These are phyloP conservation scores for Drosophila prosaltans DNA, from an alignment of 1,140 invertebrate species.

Conservation along the genomic window DNA sequence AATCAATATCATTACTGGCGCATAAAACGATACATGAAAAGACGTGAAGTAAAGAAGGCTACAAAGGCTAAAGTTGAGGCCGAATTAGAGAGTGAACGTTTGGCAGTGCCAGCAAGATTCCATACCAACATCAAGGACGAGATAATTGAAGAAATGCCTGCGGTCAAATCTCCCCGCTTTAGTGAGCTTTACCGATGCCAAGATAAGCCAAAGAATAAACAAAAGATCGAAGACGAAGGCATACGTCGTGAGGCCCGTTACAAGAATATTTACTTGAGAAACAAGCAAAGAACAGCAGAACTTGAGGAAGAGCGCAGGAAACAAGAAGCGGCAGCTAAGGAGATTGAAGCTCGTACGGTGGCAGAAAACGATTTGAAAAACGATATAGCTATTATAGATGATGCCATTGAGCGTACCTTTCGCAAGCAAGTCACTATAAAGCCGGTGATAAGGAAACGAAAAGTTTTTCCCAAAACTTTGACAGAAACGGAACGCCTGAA, in stretches of 20 bases:
- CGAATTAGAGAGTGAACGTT: slow-evolving; percentile 53
- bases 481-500: slow-evolving; percentile 70
- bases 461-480: slow-evolving; percentile 70
- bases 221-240: slow-evolving; percentile 54
- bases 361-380: slow-evolving; percentile 58
- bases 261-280: slow-evolving; percentile 66
- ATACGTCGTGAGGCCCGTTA: slow-evolving; percentile 60
- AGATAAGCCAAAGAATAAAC: slow-evolving; percentile 60
- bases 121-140: slow-evolving; percentile 51
- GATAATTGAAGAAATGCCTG: not conserved
- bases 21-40: slow-evolving; percentile 61
- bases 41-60: slow-evolving; percentile 48
- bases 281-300: slow-evolving; percentile 40
- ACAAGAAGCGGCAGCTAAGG: slow-evolving; percentile 38
- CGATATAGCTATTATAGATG: slow-evolving; percentile 62
- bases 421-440: slow-evolving; percentile 60
- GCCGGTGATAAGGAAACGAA: slow-evolving; percentile 48
- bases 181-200: slow-evolving; percentile 59
- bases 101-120: slow-evolving; percentile 51
- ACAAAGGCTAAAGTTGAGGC: slow-evolving; percentile 55
- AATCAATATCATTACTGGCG: slow-evolving; percentile 69
- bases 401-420: slow-evolving; percentile 68
- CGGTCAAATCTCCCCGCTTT: slow-evolving; percentile 24
- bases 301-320: slow-evolving; percentile 19
- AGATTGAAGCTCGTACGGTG: slow-evolving; percentile 48